Base-by-base conservation (phyloP, 30 jellyfish, hydroid and myxozoan species). In the Aurelia coerulea region DNA sequence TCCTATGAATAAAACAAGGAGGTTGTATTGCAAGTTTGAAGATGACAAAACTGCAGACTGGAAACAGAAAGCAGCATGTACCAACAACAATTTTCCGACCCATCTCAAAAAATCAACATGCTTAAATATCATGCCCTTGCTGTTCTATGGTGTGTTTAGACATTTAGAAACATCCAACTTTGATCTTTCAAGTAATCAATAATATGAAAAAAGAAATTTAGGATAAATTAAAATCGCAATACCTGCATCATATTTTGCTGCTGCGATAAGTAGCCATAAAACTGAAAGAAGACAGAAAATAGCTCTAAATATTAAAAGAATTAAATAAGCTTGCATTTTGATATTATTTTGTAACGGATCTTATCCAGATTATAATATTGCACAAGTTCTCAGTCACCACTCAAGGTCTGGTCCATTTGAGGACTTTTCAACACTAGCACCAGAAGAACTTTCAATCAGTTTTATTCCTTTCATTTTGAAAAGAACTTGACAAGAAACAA, bases 231-330 rank as follows among this genome's bases (percentile, higher is more conserved):
- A 46, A 6, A 0, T 46, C 12, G 2, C 62, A 15, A n/a, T 74
- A 95, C 99, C 97, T 95, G 99, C 98, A 95, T 90, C 99, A 95
- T 95, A 65, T 95, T 95, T 81, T 95, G 99, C 68, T 95, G 99
- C 68, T 95, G 99, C 5, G 97, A 95, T 18, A 95, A 83, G 62
- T 95, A 90, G 32, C 97, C 99, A 86, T 95, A 95, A 69, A 95
- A 95, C 99, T 95, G 63, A 65, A 90, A 62, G 64, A 49, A 62
- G 64, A 70, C 35, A 54, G 33, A 56, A 12, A 50, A 34, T 19
- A 62, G 0, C 0, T 52, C 23, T 3, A 15, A 14, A 49, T 19
- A 9, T 5, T 0, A 42, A 34, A 31, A 1, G 4, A 79, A 1
- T 10, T 13, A 7, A 9, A 46, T 18, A 13, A 2, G 41, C 1